These are phyloP conservation scores for Danio aesculapii DNA, from an alignment of 2,797 vertebrate species.

Conservation along the genomic window DNA sequence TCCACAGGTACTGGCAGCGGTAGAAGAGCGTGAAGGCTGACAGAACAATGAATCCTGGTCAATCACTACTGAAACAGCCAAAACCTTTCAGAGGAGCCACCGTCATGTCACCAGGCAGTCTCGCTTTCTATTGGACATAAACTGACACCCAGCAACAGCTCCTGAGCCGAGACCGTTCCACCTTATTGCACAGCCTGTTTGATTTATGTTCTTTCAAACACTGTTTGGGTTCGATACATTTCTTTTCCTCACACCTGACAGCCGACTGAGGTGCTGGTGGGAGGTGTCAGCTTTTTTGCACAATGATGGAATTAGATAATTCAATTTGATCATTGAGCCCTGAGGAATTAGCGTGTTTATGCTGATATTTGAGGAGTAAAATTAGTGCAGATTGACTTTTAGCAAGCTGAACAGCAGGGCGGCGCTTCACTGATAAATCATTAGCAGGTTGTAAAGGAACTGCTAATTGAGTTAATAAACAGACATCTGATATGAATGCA, in stretches of 20 bases:
- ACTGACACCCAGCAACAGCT: slow-evolving; percentile 47
- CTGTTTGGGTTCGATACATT: slow-evolving; percentile 44
- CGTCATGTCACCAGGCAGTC: slow-evolving; percentile 53
- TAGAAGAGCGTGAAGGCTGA: slow-evolving; percentile 30
- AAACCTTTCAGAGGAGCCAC: slow-evolving; percentile 48
- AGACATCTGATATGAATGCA: not conserved
- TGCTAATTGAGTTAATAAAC: not conserved
- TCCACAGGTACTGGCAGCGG: slow-evolving; percentile 21
- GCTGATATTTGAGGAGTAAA: slow-evolving; percentile 12
- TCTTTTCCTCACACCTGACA: slow-evolving; percentile 44
- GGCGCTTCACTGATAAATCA: not conserved
- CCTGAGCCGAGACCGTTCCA: slow-evolving; percentile 43
- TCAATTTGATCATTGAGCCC: slow-evolving; percentile 30
- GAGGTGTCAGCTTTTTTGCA: slow-evolving; percentile 1
- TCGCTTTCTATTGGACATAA: slow-evolving; percentile 46
- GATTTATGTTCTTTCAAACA: slow-evolving; percentile 54
- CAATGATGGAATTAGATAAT: slow-evolving; percentile 45
- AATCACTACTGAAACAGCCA: slow-evolving; percentile 56
- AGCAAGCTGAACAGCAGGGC: not conserved
- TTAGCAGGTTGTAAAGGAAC: not conserved
- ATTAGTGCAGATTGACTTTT: not conserved
- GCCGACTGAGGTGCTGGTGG: slow-evolving; percentile 19
- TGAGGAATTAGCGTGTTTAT: slow-evolving; percentile 2
- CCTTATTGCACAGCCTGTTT: slow-evolving; percentile 56
- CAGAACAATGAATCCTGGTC: slow-evolving; percentile 57